A percentile compares a stretch with the other conserved stretches of the same genome.
phyloP scores from a whole-genome alignment of 2,888 invertebrate species.

The Drosophila paramelanica region DNA sequence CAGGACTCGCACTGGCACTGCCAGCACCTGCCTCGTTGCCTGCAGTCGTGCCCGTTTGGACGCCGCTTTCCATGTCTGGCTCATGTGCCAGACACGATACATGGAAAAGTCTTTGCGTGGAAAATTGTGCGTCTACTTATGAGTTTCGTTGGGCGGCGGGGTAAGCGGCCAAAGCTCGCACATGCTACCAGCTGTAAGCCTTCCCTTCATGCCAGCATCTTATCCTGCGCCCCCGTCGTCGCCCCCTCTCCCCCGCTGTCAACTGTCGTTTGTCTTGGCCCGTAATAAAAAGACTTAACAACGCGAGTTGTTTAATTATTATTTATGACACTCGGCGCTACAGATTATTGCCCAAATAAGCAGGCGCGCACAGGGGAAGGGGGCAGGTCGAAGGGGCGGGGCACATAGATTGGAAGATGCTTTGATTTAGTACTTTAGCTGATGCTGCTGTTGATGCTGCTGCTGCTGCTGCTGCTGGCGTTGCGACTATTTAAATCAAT shows the following conservation, averaged over 20 bases:
- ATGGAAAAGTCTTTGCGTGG: slow-evolving; percentile 62
- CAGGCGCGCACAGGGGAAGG: background rate
- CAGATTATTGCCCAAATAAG: slow-evolving; percentile 69
- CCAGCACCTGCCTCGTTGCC: slow-evolving; percentile 57
- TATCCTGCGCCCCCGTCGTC: slow-evolving; percentile 54
- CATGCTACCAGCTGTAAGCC: slow-evolving; percentile 78
- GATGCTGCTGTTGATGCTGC: slow-evolving; percentile 15
- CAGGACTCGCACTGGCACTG: background rate
- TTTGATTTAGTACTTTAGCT: slow-evolving; percentile 64
- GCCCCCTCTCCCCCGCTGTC: slow-evolving; percentile 46
- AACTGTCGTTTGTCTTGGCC: slow-evolving; percentile 74
- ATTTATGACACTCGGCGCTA: slow-evolving; percentile 77
- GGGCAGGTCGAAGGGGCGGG: background rate
- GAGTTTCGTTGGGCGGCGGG: background rate
- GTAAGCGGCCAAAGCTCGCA: slow-evolving; percentile 49
- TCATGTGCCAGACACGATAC: slow-evolving; percentile 63
- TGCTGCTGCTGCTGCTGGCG: background rate
- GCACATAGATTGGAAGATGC: slow-evolving; percentile 52
- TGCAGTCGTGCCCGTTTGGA: background rate
- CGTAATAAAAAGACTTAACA: slow-evolving; percentile 80
- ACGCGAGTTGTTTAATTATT: slow-evolving; percentile 82
- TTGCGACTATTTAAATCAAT: slow-evolving; percentile 76
- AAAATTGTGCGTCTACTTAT: slow-evolving; percentile 62
- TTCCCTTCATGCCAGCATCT: slow-evolving; percentile 64
- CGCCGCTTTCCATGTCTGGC: slow-evolving; percentile 38